Percentiles rank a stretch among this genome's conserved stretches.
Conservation (phyloP, 1,140 invertebrate genomes). For the Fopius arisanus region DNA sequence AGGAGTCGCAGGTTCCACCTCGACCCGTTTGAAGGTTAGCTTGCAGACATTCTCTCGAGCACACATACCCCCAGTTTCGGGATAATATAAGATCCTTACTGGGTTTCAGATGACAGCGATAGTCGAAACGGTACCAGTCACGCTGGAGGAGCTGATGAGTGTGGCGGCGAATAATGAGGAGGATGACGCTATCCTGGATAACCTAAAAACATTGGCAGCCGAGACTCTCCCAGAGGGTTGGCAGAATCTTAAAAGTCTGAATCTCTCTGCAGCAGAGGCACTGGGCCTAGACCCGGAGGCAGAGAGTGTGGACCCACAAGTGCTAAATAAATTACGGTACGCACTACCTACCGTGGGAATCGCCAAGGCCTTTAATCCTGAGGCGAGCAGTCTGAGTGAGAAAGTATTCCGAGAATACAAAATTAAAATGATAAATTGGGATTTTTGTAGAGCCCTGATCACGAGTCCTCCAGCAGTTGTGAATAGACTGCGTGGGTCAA, state of each 20-base stretch:
- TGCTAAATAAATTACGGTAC: constrained; percentile 38
- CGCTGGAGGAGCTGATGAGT: not conserved
- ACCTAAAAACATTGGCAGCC: constrained; percentile 1
- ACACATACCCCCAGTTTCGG: not conserved
- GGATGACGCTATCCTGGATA: constrained; percentile 2
- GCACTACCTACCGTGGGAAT: constrained; percentile 34
- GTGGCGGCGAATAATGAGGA: not conserved
- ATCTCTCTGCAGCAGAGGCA: not conserved
- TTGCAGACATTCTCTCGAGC: not conserved
- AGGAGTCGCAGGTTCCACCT: not conserved
- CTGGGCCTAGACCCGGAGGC: not conserved
- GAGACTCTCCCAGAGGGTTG: not conserved
- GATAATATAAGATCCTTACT: not conserved
- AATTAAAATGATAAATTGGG: constrained; percentile 37
- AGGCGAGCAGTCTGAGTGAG: constrained; percentile 26
- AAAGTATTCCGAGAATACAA: constrained; percentile 32
- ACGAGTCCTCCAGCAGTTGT: too few relatives aligned
- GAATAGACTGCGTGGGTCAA: too few relatives aligned
- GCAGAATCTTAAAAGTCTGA: not conserved
- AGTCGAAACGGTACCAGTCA: not conserved
- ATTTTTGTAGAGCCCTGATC: constrained; percentile 35
- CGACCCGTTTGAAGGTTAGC: not conserved
- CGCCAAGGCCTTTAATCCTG: constrained; percentile 32
- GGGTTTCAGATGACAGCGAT: not conserved
- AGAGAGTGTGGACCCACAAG: constrained; percentile 34